Base-by-base conservation (phyloP, 2,888 invertebrate species). In the Polia nebulosa region DNA sequence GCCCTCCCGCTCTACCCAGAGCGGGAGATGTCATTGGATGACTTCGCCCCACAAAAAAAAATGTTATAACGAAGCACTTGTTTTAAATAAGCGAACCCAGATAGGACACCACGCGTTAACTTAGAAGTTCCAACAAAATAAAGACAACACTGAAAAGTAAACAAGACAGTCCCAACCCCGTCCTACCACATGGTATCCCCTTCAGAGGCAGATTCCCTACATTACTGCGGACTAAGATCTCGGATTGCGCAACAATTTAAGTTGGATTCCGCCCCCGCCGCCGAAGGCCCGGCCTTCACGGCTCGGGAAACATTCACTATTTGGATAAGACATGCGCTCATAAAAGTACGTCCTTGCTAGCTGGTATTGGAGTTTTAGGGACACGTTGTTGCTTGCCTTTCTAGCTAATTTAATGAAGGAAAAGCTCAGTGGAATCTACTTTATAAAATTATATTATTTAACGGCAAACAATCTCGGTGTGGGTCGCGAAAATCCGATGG, bases 191-290 rank as follows among this genome's bases (percentile, higher is more conserved):
- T 81, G 74, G 74, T 55, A 0, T 9, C 36, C 64, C 47, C 47
- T 17, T 27, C 57, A 36, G 49, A 75, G 47, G 66, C 74, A 72
- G 72, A 85, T 81, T 82, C 80, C 76, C 75, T 71, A 81, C 85
- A 82, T 87, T 82, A 79, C 86, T 81, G 81, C 69, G 76, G 81
- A 78, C 82, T 81, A 81, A 85, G 85, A 85, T 85, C 84, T 84
- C 83, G 84, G 86, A 87, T 87, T 85, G 86, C 81, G 78, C 81
- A 85, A 89, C 88, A 86, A 89, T 89, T 88, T 88, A 88, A 90
- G 80, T 89, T 86, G 81, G 84, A 85, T 80, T 79, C 83, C 74
- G 64, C 56, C 69, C 69, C 51, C 58, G 61, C 7, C 58, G 52
- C 70, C 62, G 36, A 65, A 72, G 65, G 65, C 72, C 56, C 78